phyloP scores from a whole-genome alignment of 2,113 vertebrate species.

The Rattus norvegicus region GRCr8 NC_086021.1:162884501-162885000 shows the following conservation, averaged over 20 bases:
- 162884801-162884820: conserved; percentile 79
- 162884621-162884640: accelerated
- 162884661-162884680: not conserved
- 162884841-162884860: conserved; percentile 74
- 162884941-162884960: conserved; percentile 19
- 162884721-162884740: conserved; percentile 49
- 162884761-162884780: conserved; percentile 68
- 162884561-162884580: accelerated
- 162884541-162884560: not conserved
- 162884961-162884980: not conserved
- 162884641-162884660: accelerated
- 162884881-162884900: conserved; percentile 53
- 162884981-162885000: not conserved
- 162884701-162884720: conserved; percentile 78
- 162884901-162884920: conserved; percentile 64
- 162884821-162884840: conserved; percentile 72
- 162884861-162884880: conserved; percentile 78
- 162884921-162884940: conserved; percentile 25
- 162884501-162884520: not conserved
- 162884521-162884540: not conserved
- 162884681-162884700: not conserved
- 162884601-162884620: not conserved
- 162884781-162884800: conserved; percentile 26
- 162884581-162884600: not conserved
- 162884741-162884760: conserved; percentile 65